Conservation (phyloP, 1,140 invertebrate genomes). For the Drosophila albomicans region DNA sequence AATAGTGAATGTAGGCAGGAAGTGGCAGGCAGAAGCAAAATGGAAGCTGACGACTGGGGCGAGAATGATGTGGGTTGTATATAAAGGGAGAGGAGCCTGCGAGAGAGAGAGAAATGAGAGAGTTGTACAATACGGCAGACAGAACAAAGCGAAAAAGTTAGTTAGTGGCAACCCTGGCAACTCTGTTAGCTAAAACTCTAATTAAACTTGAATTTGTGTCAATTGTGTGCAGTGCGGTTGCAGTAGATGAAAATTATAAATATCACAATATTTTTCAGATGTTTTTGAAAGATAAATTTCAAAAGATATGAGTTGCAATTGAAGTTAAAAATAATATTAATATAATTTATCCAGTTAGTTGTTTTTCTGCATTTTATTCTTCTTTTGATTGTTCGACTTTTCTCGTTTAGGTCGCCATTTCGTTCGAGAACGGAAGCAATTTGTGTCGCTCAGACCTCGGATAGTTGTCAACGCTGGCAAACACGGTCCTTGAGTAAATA, state of each 20-base stretch:
- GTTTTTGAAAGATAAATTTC: not conserved
- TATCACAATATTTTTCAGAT: not conserved
- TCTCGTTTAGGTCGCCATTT: constrained; percentile 17
- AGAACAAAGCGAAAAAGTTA: constrained; percentile 34
- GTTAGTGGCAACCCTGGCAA: constrained; percentile 36
- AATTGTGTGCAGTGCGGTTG: constrained; percentile 44
- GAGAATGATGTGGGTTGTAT: not conserved
- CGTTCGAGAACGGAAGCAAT: constrained; percentile 29
- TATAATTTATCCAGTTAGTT: not conserved
- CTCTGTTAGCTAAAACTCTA: constrained; percentile 42
- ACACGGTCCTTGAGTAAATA: constrained; percentile 46
- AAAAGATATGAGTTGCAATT: not conserved
- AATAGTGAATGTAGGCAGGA: not conserved
- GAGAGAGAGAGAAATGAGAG: not conserved
- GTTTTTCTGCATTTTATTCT: not conserved
- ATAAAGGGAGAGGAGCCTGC: not conserved
- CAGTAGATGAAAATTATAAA: not conserved
- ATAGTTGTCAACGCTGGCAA: constrained; percentile 20
- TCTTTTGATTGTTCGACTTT: constrained; percentile 26
- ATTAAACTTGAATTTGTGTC: constrained; percentile 80
- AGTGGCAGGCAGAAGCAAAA: not conserved
- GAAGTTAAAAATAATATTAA: not conserved
- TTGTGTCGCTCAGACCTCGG: constrained; percentile 34
- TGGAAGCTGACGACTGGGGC: constrained; percentile 30
- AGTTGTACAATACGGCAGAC: too few species aligned